Percentiles rank a stretch among this genome's conserved stretches.
These are phyloP conservation scores for Valencia hispanica DNA, from an alignment of 2,797 vertebrate species.

Conservation along the genomic window DNA sequence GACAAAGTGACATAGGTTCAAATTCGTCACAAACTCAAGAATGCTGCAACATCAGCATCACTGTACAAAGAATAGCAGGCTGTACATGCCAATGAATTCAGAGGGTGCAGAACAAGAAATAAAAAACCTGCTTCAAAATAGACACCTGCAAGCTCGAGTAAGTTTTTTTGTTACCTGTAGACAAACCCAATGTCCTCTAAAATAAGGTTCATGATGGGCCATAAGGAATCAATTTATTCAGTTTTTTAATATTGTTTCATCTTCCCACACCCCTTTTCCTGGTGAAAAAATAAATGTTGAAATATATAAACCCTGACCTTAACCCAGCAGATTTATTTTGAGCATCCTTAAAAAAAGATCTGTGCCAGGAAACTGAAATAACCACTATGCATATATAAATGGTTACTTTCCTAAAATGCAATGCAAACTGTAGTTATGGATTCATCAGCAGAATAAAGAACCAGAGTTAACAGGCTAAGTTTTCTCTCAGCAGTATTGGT, in stretches of 20 bases:
- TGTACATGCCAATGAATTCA: not conserved
- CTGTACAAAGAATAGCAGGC: too few relatives aligned
- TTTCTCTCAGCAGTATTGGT: not conserved
- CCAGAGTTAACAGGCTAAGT: constrained; percentile 15
- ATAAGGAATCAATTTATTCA: not conserved
- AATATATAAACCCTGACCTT: not conserved
- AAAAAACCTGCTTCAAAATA: not conserved
- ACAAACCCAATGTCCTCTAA: not conserved
- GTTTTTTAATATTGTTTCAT: not conserved
- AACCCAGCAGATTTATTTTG: not conserved
- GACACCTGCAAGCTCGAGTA: not conserved
- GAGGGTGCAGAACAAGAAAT: not conserved
- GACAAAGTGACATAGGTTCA: not conserved
- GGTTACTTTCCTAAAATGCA: not conserved
- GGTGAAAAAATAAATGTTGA: too few relatives aligned
- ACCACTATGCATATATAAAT: constrained; percentile 9
- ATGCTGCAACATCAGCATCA: not conserved
- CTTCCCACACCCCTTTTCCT: not conserved
- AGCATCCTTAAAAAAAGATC: not conserved
- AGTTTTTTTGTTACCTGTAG: not conserved
- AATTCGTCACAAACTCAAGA: not conserved
- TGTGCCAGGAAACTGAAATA: not conserved
- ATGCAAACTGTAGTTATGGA: constrained; percentile 24
- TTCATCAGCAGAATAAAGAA: constrained; percentile 17
- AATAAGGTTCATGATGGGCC: not conserved